phyloP scores from a whole-genome alignment of 2,113 vertebrate genomes.

The Zosterops lateralis region DNA sequence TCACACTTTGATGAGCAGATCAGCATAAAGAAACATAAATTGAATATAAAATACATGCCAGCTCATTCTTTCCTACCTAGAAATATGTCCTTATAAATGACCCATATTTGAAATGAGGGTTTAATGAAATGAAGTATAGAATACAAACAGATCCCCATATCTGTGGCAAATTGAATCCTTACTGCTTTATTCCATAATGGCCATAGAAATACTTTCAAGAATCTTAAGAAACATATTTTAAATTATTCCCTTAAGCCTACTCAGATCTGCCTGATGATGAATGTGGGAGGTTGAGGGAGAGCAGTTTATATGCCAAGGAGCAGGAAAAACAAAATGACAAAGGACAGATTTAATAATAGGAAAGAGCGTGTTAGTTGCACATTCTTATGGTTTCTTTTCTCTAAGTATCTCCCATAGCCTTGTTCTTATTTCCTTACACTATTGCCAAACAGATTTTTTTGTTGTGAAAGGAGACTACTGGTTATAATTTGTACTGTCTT shows the following conservation, averaged over 20 bases:
- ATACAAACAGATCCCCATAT: not conserved
- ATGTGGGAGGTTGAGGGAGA: slow-evolving; percentile 53
- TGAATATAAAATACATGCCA: not conserved
- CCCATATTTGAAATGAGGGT: not conserved
- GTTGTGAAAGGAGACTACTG: not conserved
- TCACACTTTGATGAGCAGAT: not conserved
- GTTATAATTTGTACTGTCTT: not conserved
- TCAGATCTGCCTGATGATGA: slow-evolving; percentile 7
- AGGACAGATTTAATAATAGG: slow-evolving; percentile 18
- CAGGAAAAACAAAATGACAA: not conserved
- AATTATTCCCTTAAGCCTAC: slow-evolving; percentile 30
- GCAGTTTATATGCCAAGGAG: slow-evolving; percentile 9
- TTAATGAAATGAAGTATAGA: not conserved
- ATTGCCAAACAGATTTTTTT: not conserved
- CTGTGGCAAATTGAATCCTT: not conserved
- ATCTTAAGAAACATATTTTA: slow-evolving; percentile 19
- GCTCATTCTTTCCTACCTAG: not conserved
- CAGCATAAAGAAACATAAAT: not conserved
- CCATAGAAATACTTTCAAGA: not conserved
- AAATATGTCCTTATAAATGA: not conserved
- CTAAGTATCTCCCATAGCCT: not conserved
- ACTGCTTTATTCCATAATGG: not conserved
- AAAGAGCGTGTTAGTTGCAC: not conserved
- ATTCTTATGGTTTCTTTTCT: not conserved
- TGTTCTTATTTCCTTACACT: not conserved